Base-by-base conservation (phyloP, 2,797 vertebrate genomes). In the Parotocinclus haroldoi region DNA sequence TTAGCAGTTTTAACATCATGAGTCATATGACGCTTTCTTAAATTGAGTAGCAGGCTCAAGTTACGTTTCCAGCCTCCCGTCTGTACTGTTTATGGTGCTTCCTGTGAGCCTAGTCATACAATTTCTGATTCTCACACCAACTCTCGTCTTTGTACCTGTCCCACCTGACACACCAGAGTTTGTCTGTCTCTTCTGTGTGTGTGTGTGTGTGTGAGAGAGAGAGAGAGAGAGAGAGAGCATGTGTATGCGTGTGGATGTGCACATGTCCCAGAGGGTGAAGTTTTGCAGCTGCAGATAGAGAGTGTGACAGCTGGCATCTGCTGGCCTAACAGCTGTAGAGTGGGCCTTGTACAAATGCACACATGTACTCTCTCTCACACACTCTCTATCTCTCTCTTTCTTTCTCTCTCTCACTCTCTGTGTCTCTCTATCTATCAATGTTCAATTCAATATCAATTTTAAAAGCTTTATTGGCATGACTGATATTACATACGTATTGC, bases 321-420 rank as follows among this genome's bases (percentile, higher is more conserved):
- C 76, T 73, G 78, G 76, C 76, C 73, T 50, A 52, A 78, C 78
- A 80, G 76, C 78, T 78, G 78, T 66, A 80, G 51, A 71, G 68
- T 71, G 58, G 70, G 58, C 74, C 68, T 56, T 52, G 58, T 55
- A 72, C 66, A 58, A 58, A 60, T 62, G 61, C 67, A 63, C 62
- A 61, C 50, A 55, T 58, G 45, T 62, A 50, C 17, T 38, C 38
- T 46, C 60, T 60, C 10, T 56, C 57, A 61, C 69, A 66, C 17
- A 59, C 44, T 67, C 13, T 67, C 46, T 62, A 50, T 48, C 17
- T 45, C 38, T 46, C 60, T 60, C 10, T 60, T 52, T 65, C 69
- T 73, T n/a, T 63, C 44, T 67, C 10, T 67, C 46, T 61, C 46
- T 13, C 45, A 9, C 17, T 63, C n/a, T n/a, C n/a, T n/a, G n/a